Conservation (phyloP, 2,888 invertebrate species). For the Stenurella melanura region DNA sequence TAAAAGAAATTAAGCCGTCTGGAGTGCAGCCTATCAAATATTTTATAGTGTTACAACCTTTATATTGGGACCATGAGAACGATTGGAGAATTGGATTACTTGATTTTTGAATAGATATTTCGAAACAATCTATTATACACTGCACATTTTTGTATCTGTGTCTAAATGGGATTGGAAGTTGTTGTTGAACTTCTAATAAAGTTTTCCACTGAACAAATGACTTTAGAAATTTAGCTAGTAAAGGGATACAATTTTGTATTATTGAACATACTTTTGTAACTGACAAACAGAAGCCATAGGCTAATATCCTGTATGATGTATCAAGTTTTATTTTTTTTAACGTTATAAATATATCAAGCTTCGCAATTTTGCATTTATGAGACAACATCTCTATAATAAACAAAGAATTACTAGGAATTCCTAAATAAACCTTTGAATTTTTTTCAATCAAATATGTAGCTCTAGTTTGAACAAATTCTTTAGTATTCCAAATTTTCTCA, state of each 20-base stretch:
- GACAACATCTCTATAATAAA: too few species aligned
- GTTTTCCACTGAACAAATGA: conserved; percentile 34
- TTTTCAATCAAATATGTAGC: too few species aligned
- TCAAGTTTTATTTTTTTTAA: too few species aligned
- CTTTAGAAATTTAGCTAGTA: neutral
- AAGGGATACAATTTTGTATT: conserved; percentile 8
- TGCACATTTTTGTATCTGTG: conserved; percentile 40
- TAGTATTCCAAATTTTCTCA: too few species aligned
- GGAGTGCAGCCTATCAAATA: conserved; percentile 8
- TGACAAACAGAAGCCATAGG: too few species aligned
- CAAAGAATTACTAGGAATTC: conserved; percentile 6
- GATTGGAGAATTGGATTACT: conserved; percentile 25
- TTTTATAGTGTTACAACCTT: conserved; percentile 10
- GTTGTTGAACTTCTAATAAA: conserved; percentile 27
- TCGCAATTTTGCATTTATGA: too few species aligned
- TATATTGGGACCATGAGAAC: conserved; percentile 36
- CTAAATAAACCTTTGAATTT: too few species aligned
- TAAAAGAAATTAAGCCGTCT: conserved; percentile 4
- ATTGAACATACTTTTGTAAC: too few species aligned
- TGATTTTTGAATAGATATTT: conserved; percentile 43
- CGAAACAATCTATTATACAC: conserved; percentile 40
- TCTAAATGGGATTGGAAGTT: conserved; percentile 41
- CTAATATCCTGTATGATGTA: conserved; percentile 8
- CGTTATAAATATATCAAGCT: too few species aligned
- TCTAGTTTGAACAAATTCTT: too few species aligned